These are phyloP conservation scores for Tadarida brasiliensis DNA, from an alignment of 2,797 vertebrate species.

Conservation along the genomic window DNA sequence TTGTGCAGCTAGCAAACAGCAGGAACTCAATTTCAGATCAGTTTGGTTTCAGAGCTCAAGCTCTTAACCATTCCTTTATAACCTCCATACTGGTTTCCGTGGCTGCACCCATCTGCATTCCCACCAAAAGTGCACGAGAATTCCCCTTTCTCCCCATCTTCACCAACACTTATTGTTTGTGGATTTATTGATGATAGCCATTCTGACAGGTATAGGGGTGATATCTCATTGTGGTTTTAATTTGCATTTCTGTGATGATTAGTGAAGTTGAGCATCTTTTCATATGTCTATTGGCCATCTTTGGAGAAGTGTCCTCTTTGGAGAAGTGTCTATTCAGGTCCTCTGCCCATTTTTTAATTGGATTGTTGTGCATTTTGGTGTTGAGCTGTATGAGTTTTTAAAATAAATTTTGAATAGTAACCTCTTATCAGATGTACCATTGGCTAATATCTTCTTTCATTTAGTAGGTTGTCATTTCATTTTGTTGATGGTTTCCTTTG, in stretches of 20 bases:
- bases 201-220: not conserved
- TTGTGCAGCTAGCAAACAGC: not conserved
- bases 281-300: not conserved
- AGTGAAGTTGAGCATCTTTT: not conserved
- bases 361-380: not conserved
- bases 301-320: not conserved
- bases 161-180: not conserved
- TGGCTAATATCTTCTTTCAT: not conserved
- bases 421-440: not conserved
- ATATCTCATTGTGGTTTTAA: not conserved
- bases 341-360: not conserved
- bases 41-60: conserved; percentile 4
- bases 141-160: not conserved
- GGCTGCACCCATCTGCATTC: not conserved
- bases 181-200: not conserved
- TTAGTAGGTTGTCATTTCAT: not conserved
- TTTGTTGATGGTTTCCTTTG: not conserved
- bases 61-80: not conserved
- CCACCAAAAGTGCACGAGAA: not conserved
- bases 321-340: not conserved
- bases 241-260: not conserved
- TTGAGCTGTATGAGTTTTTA: not conserved
- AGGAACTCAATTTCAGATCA: not conserved
- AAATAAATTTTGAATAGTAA: not conserved
- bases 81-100: not conserved